Conservation (phyloP, 2,797 vertebrate genomes). For the Myotis pilosus region DNA sequence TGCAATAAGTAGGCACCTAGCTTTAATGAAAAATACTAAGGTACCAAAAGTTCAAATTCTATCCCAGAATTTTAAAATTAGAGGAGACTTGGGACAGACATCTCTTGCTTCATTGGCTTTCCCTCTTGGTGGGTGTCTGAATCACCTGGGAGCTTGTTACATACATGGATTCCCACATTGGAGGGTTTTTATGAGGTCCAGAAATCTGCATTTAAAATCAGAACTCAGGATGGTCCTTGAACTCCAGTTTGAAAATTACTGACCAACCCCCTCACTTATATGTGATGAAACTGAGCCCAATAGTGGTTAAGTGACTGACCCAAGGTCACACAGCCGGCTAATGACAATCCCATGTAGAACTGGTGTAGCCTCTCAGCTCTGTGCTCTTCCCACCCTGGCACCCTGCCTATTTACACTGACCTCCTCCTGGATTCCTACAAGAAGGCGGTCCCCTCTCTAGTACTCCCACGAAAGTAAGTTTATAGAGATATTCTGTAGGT, state of each 20-base stretch:
- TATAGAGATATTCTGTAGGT: neutral
- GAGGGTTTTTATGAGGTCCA: neutral
- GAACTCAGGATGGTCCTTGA: neutral
- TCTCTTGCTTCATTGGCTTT: neutral
- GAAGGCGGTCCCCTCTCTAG: accelerated
- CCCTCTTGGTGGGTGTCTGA: neutral
- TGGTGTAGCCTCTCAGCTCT: neutral
- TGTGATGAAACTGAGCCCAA: neutral
- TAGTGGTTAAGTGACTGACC: neutral
- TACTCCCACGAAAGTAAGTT: neutral
- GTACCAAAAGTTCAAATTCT: slow-evolving; percentile 14
- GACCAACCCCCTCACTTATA: neutral
- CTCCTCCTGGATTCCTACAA: neutral
- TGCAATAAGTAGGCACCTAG: slow-evolving; percentile 1
- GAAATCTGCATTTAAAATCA: slow-evolving; percentile 15
- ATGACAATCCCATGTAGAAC: neutral
- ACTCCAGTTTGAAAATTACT: slow-evolving; percentile 2
- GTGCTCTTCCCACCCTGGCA: neutral
- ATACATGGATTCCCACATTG: neutral
- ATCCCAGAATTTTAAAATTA: neutral
- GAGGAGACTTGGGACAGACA: neutral
- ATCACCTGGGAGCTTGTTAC: neutral
- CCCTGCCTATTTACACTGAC: neutral
- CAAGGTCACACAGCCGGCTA: neutral
- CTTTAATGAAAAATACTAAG: neutral